phyloP scores from a whole-genome alignment of 2,888 invertebrate species.

The Chromoteleia sp. region DNA sequence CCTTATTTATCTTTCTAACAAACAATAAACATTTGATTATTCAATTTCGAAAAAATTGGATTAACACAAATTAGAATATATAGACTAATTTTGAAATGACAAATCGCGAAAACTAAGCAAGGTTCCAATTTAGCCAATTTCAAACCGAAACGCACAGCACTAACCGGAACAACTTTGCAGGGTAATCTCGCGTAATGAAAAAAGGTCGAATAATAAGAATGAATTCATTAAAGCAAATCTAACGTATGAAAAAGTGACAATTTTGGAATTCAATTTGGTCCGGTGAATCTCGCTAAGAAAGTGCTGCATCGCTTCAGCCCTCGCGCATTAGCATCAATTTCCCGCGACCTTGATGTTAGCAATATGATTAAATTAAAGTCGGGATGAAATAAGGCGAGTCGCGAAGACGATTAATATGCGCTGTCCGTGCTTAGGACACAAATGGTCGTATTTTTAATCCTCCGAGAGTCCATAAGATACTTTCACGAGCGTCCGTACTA shows the following conservation, averaged over 20 bases:
- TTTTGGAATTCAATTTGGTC: slow-evolving; percentile 39
- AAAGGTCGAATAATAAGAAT: neutral
- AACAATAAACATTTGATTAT: too few species aligned
- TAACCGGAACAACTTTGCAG: too few species aligned
- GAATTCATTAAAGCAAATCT: slow-evolving; percentile 24
- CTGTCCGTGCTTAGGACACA: slow-evolving; percentile 67
- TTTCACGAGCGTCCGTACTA: slow-evolving; percentile 64
- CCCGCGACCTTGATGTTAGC: slow-evolving; percentile 51
- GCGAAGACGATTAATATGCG: slow-evolving; percentile 68
- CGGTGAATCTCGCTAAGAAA: slow-evolving; percentile 34
- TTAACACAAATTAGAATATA: too few species aligned
- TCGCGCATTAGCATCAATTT: slow-evolving; percentile 57
- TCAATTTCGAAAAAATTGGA: too few species aligned
- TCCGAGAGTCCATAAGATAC: slow-evolving; percentile 67
- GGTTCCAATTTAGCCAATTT: too few species aligned
- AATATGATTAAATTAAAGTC: slow-evolving; percentile 66
- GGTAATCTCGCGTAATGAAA: neutral
- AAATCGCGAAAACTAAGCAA: too few species aligned
- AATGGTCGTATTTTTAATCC: slow-evolving; percentile 69
- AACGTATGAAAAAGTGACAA: slow-evolving; percentile 34
- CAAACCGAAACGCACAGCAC: too few species aligned
- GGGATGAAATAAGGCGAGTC: slow-evolving; percentile 63
- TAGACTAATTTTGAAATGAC: too few species aligned
- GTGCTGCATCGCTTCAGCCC: slow-evolving; percentile 39
- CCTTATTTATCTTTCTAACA: too few species aligned